Base-by-base conservation (phyloP, 2,113 vertebrate species). In the Okapia johnstoni region DNA sequence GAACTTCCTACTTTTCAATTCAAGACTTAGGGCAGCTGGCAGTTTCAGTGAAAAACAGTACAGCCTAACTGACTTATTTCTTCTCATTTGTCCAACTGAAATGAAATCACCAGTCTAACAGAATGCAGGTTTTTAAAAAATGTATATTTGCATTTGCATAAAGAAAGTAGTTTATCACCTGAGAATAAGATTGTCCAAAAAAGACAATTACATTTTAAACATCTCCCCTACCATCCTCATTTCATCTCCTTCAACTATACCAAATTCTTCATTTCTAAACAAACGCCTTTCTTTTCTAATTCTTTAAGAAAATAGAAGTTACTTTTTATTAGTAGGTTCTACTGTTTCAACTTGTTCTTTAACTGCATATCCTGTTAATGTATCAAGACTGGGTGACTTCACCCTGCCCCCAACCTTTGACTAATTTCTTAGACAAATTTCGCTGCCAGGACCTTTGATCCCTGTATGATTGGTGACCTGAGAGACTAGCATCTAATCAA, bases 1-100 rank as follows among this genome's bases (percentile, higher is more conserved):
- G 95, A 83, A 76, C 80, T 96, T 96, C 76, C 19, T 93, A 83
- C 52, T 70, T 61, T 91, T 92, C 14, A 85, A 2, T 46, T 61
- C 7, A 33, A 86, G 25, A 94, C 12, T 87, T 96, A 84, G 25
- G 7, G 73, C 1, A 95, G 36, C 3, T 92, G 76, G 76, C 3
- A 95, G 25, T 76, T 97, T 95, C 46, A 70, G 2, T 55, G n/a
- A 58, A 96, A 97, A 96, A 30, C 3, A 95, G 21, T 36, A 93
- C 28, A 91, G 11, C 40, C 14, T 55, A 85, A 83, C 4, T 25
- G 7, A 86, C 2, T 97, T 9, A 3, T 85, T 94, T 96, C 48
- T 81, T n/a, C 55, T 73, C 48, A 28, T 91, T 57, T 94, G 40
- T 77, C 8, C 26, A 19, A 79, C 63, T 93, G 85, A 98, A 94